Evolutionary conservation across 2,797 vertebrate genomes (phyloP).

Genomic region (Myotis vivesi): DNA sequence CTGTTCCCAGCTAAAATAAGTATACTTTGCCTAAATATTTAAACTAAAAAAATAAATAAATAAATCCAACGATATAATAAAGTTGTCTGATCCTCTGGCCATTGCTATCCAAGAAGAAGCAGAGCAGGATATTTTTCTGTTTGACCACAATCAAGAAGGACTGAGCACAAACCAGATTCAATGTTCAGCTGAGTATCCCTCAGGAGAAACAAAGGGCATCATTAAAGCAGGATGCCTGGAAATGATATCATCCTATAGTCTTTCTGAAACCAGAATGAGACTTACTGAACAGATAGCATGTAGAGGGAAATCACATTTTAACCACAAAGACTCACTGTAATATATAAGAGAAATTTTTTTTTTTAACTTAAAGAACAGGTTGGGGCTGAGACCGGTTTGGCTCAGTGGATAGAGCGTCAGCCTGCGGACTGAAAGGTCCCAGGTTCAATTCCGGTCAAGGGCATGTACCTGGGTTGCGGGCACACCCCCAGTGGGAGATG

Average conservation of each 20-base stretch:
- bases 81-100: not conserved
- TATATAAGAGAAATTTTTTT: constrained; percentile 17
- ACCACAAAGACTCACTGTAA: constrained; percentile 55
- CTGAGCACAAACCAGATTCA: not conserved
- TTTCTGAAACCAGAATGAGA: not conserved
- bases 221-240: constrained; percentile 53
- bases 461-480: no score
- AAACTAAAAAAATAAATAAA: not conserved
- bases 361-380: constrained; percentile 43
- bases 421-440: no score
- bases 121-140: not conserved
- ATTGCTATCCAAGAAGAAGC: not conserved
- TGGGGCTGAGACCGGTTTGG: no score
- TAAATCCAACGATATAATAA: not conserved
- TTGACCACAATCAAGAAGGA: not conserved
- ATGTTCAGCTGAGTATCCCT: not conserved
- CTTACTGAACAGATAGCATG: constrained; percentile 5
- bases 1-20: not conserved
- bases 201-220: constrained; percentile 15
- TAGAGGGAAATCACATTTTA: constrained; percentile 57
- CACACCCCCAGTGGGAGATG: no score
- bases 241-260: constrained; percentile 26
- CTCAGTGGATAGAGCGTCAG: no score
- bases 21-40: not conserved
- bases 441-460: no score